Conservation (phyloP, 2,113 vertebrate genomes). For the Leuciscus idus region DNA sequence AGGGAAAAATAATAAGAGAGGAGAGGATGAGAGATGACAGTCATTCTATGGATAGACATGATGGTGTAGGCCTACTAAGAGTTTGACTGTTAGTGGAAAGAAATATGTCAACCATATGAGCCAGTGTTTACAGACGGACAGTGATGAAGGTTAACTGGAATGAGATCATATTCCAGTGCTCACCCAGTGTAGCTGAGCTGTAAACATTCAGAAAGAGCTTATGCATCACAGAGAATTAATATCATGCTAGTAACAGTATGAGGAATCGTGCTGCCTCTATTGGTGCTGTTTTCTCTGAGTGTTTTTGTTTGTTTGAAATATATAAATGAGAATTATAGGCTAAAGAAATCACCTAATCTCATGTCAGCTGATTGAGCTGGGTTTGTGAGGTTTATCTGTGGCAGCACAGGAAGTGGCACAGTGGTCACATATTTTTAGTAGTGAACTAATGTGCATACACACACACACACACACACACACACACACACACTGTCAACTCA, state of each 20-base stretch:
- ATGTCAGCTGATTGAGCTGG: neutral
- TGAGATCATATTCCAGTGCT: slow-evolving; percentile 13
- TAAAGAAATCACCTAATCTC: neutral
- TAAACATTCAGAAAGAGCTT: neutral
- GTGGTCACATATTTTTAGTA: neutral
- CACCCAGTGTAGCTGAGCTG: neutral
- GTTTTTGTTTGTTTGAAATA: neutral
- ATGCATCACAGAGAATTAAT: neutral
- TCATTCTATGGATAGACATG: neutral
- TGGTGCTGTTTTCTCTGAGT: too few relatives aligned
- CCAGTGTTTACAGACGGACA: neutral
- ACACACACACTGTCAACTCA: neutral
- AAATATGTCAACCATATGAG: slow-evolving; percentile 13
- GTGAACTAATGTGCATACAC: neutral
- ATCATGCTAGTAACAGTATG: neutral
- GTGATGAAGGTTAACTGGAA: slow-evolving; percentile 14
- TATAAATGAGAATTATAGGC: neutral
- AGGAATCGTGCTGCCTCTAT: neutral
- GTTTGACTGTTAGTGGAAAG: slow-evolving; percentile 13
- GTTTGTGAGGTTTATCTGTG: neutral
- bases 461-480: neutral
- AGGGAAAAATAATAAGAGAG: neutral
- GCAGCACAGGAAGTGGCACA: neutral
- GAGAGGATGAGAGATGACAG: neutral
- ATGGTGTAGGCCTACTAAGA: neutral